phyloP scores from a whole-genome alignment of 2,113 vertebrate species.

The Phalacrocorax brasilianus region DNA sequence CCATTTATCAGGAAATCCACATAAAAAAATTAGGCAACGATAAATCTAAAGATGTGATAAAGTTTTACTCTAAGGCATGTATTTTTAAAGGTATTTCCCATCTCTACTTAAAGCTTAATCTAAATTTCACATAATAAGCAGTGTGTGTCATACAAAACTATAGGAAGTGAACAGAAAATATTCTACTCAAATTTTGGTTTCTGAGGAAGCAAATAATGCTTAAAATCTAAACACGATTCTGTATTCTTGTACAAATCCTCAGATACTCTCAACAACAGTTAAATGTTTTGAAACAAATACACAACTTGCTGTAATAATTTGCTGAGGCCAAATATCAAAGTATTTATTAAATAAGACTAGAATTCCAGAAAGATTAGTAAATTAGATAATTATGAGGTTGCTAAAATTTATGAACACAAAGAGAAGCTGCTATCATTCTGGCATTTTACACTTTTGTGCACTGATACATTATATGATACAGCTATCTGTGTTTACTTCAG shows the following conservation, averaged over 20 bases:
- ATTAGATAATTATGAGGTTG: not conserved
- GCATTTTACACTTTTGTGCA: not conserved
- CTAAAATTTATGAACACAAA: not conserved
- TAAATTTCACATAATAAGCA: not conserved
- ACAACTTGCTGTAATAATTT: not conserved
- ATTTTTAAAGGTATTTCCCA: not conserved
- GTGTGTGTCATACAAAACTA: not conserved
- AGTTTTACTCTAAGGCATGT: not conserved
- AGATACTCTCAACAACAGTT: not conserved
- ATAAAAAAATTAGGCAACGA: not conserved
- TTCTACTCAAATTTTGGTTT: not conserved
- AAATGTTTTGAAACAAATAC: not conserved
- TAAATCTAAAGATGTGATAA: not conserved
- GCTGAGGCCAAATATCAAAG: not conserved
- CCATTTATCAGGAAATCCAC: not conserved
- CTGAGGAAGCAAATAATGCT: not conserved
- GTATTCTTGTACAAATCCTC: not conserved
- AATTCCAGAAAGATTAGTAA: not conserved
- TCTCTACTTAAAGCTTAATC: not conserved
- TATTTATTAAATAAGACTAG: not conserved
- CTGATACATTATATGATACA: not conserved
- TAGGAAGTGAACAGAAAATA: not conserved
- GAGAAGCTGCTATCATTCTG: not conserved
- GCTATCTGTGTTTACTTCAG: not conserved
- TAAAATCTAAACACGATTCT: not conserved